Base-by-base conservation (phyloP, 2,113 vertebrate species). In the Marcusenius ussheri region DNA sequence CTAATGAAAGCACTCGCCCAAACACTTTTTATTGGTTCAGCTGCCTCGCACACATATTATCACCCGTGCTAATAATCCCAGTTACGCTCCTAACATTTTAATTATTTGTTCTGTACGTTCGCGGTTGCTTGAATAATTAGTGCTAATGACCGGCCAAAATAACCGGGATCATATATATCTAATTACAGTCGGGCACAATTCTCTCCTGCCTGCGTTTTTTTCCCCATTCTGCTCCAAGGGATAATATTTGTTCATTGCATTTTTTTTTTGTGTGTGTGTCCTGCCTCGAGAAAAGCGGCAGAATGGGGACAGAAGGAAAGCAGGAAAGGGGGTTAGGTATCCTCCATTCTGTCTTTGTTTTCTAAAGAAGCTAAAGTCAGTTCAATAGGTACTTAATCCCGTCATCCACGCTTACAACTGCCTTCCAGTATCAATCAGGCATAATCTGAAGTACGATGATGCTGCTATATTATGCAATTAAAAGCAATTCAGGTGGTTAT, bases 311-410 rank as follows among this genome's bases (percentile, higher is more conserved):
- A 89, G 91, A 90, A 50, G 95, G 93, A 94, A 94, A 93, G 89
- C 94, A 96, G 93, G 95, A 94, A 96, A 95, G 95, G 93, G 94
- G 96, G 94, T 93, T 89, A 95, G 93, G 97, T 95, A 95, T 97
- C 97, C 96, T 96, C 95, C 94, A 95, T 96, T 95, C 94, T 96
- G 92, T 93, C 95, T 97, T 97, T 97, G 96, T 97, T 97, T 96
- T 94, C 93, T 95, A 95, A 97, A 97, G 96, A 95, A 97, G 96
- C 97, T 98, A 96, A 97, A 98, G 97, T 98, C 97, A 97, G 97
- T 97, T 97, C 95, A 97, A 97, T 96, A 96, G 95, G 94, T 95
- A 96, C 96, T 97, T 97, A 97, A 97, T 97, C 97, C 96, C 95
- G 96, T 97, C 97, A 96, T 97, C 96, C 94, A 95, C 91, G 94